Conservation (phyloP, 2,888 invertebrate genomes). For the Drosophila mulleri region DNA sequence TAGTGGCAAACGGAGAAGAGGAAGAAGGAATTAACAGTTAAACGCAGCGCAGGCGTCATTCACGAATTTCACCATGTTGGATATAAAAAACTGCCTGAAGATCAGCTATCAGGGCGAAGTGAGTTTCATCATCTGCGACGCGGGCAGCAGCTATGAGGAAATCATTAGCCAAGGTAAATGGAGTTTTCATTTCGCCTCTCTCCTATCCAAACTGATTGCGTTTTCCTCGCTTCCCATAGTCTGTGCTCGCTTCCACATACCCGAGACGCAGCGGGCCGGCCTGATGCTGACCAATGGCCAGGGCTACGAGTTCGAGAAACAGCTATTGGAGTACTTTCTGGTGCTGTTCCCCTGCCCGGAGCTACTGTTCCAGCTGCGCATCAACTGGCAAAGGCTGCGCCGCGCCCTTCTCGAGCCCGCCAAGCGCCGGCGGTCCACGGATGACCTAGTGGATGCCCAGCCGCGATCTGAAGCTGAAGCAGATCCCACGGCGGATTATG, state of each 20-base stretch:
- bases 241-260: constrained; percentile 58
- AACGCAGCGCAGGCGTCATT: constrained; percentile 1
- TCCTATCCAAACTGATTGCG: too few species aligned
- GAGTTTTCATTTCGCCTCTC: too few species aligned
- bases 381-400: constrained; percentile 63
- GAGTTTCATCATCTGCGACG: constrained; percentile 47
- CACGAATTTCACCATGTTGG: constrained; percentile 44
- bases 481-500: constrained; percentile 26
- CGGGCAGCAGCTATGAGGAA: constrained; percentile 64
- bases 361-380: constrained; percentile 74
- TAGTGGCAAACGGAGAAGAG: neutral
- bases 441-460: neutral
- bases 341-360: constrained; percentile 80
- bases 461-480: neutral
- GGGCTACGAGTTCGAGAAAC: constrained; percentile 74
- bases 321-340: constrained; percentile 80
- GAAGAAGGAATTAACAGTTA: constrained; percentile 3
- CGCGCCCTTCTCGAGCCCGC: constrained; percentile 29
- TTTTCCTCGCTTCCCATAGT: constrained; percentile 25
- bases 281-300: constrained; percentile 77
- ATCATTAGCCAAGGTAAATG: constrained; percentile 72
- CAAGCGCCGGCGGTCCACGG: constrained; percentile 31
- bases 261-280: constrained; percentile 49
- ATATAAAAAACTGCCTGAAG: constrained; percentile 55
- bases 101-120: constrained; percentile 59